Base-by-base conservation (phyloP, 2,888 invertebrate species). In the Ariolimax columbianus region DNA sequence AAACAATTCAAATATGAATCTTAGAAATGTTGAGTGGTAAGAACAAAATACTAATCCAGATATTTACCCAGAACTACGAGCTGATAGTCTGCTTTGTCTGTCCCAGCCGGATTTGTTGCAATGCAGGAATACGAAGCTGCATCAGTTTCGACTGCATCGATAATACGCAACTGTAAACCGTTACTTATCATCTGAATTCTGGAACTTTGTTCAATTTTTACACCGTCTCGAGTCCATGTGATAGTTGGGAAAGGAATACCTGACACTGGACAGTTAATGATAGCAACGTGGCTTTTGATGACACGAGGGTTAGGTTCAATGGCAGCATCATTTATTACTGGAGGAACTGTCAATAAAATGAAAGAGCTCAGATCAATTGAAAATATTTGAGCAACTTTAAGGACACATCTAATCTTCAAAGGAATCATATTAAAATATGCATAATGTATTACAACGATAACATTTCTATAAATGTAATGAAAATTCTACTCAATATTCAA, bases 191-290 rank as follows among this genome's bases (percentile, higher is more conserved):
- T 80, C 75, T 87, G 75, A 38, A 89, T 68, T 1, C 88, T 82
- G 7, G 80, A 23, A 80, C 85, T 83, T 23, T 68, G 47, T 30
- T 33, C 38, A 26, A 91, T 84, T 26, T 88, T 82, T 3, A 82
- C 72, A 9, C 90, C 90, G 80, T 91, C 90, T 88, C 92, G 93
- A 30, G 90, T 91, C 95, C 95, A 95, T 0, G 91, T 91, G 73
- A 95, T 92, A 30, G 87, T 88, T 26, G 95, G 95, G 81, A 90
- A 91, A 2, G 95, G 95, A 36, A 92, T 90, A 47, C 94, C 95
- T 36, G 91, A 91, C 6, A 93, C 93, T 55, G 94, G 94, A 88
- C 95, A 95, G 59, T 92, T 91, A 47, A 95, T 89, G 33, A 92
- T 92, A 26, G 94, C 89, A 4, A 93, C 91, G 63, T 92, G 92